Evolutionary conservation across 2,888 invertebrate species (phyloP), one percentile per base, ranked within the genome.

Genomic region (Meloe dianella): DNA sequence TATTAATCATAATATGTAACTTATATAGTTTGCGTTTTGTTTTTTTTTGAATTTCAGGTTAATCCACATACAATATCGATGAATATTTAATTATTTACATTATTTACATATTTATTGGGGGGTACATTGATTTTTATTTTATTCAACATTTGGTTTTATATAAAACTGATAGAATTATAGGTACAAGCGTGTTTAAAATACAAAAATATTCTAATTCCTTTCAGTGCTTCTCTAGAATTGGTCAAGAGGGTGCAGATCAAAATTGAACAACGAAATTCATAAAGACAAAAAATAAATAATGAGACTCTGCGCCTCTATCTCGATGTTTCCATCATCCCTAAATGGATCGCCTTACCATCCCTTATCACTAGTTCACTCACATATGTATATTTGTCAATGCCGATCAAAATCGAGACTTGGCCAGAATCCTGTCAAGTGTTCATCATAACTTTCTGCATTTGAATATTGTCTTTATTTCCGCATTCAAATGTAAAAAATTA

Each of bases 171-270:
- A 73, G 74, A 73, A 70, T 69, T 60, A 71, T 73, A 75, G 74
- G 76, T 76, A 75, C 71, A 73, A 78, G 78, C 77, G 74, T 77
- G 73, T 73, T 74, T 73, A 68, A 70, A 62, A 71, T 78, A 79
- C 70, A 79, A 79, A 77, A 79, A 78, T 79, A 78, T 75, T 74
- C 78, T 77, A 78, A 74, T 74, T 75, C 73, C 73, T 77, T 71
- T 74, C 64, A 72, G 76, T 76, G 78, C 63, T 38, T 77, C 74
- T 75, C 78, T 78, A 78, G 71, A n/a, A 77, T 79, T 79, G 79
- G 79, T 79, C 79, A 77, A 77, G 78, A 75, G 71, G 74, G 77
- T 76, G 78, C 77, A 73, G 35, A 47, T 47, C 22, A 17, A 47
- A 41, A 12, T 61, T 27, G 3, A 7, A 41, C 35, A 47, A 47